Evolutionary conservation across 1,140 invertebrate genomes (phyloP), one percentile per base, ranked within the genome.

Genomic region (Portunus trituberculatus): DNA sequence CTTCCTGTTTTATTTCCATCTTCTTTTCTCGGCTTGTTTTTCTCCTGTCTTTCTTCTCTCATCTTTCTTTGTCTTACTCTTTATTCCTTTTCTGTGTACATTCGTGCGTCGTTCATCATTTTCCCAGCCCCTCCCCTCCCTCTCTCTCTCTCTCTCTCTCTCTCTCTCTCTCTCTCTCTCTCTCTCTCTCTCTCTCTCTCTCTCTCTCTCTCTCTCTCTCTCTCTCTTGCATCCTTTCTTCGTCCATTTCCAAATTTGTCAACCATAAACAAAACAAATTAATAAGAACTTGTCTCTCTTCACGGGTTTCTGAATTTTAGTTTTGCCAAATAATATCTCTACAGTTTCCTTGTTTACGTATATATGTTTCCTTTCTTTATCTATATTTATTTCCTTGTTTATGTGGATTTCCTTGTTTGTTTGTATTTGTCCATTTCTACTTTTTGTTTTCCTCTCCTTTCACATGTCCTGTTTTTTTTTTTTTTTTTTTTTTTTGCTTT

Each of bases 101-200:
- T 76, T 76, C 6, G n/a, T n/a, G 4, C n/a, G 67, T n/a, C 67
- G n/a, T n/a, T 76, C 67, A 12, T n/a, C 12, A n/a, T n/a, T n/a
- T 76, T n/a, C 20, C 6, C 20, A n/a, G 1, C 67, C 8, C 25
- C 20, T 3, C n/a, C 67, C 1, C 67, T 20, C 6, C 20, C 67
- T 76, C n/a, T 76, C 20, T 59, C 52, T 59, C 20, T 20, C 52
- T 59, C 52, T 59, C 20, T 20, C 20, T 76, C 67, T 76, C 67
- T 76, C 67, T 76, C 67, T 76, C 67, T 76, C 67, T 76, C 67
- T 76, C 67, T 76, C 67, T 76, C 67, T 76, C 67, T 76, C 67
- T 76, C 67, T 76, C 67, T 76, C 67, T 76, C 67, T 76, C 67
- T 76, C 67, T 76, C 67, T 76, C 67, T 76, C 67, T 76, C 67